Percentiles rank a stretch among this genome's conserved stretches.
Evolutionary conservation across 2,797 vertebrate species (phyloP).

Genomic region (Acomys russatus): DNA sequence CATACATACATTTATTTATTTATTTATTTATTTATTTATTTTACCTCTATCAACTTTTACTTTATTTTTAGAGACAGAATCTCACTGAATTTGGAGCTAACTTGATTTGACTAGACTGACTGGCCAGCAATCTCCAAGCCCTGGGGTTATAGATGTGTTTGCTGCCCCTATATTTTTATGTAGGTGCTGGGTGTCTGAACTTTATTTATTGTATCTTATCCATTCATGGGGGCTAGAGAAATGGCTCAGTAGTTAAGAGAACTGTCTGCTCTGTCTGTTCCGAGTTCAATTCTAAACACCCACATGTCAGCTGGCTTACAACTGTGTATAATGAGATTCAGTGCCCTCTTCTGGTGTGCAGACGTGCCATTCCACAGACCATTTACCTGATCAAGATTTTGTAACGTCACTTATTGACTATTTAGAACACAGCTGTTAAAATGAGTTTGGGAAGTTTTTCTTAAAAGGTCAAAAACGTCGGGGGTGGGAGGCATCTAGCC

Average conservation of each 20-base stretch:
- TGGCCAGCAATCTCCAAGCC: neutral
- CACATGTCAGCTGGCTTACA: neutral
- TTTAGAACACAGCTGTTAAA: constrained; percentile 56
- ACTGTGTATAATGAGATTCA: neutral
- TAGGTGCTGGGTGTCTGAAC: neutral
- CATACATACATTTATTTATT: too few relatives aligned
- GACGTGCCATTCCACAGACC: neutral
- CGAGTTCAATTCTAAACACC: neutral
- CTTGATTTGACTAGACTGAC: neutral
- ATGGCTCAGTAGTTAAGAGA: neutral
- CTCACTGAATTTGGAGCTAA: neutral
- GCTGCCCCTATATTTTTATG: neutral
- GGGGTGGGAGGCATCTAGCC: neutral
- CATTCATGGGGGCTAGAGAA: neutral
- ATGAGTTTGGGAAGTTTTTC: neutral
- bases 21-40: too few relatives aligned
- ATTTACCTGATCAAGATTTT: constrained; percentile 50
- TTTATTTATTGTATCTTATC: constrained; percentile 18
- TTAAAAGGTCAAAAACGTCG: neutral
- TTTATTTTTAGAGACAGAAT: neutral
- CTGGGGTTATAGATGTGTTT: neutral
- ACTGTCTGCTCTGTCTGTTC: neutral
- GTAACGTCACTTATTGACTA: neutral
- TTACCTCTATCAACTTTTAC: neutral
- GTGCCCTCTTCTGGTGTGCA: neutral